A percentile compares a stretch with the other conserved stretches of the same genome.
These are phyloP conservation scores for Lophura nycthemera DNA, from an alignment of 2,113 vertebrate species.

Conservation along the genomic window DNA sequence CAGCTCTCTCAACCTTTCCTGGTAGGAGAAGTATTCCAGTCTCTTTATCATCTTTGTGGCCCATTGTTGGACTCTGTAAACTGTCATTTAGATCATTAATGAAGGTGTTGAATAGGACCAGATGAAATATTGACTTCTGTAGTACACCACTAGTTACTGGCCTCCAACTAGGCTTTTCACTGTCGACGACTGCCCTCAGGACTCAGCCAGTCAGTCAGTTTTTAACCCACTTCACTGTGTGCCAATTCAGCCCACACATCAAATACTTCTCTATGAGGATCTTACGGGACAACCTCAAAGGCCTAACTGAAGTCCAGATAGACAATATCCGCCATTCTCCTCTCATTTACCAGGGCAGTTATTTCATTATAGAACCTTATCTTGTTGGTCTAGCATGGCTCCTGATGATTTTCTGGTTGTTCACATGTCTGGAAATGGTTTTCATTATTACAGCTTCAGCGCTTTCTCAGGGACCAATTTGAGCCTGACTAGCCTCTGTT, in stretches of 20 bases:
- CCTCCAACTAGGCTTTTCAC: too few species aligned
- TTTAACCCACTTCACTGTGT: neutral
- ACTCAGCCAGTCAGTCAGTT: too few species aligned
- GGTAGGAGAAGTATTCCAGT: too few species aligned
- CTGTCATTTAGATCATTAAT: too few species aligned
- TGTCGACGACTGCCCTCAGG: too few species aligned
- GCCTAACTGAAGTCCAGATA: neutral
- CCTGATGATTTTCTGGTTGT: neutral
- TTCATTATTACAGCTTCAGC: neutral
- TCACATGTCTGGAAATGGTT: neutral
- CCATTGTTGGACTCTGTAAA: too few species aligned
- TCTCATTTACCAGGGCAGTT: neutral
- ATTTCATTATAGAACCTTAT: neutral
- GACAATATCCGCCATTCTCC: neutral
- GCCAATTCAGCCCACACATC: too few species aligned
- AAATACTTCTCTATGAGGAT: neutral
- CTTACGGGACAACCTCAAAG: neutral
- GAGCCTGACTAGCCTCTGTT: neutral
- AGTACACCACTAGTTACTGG: too few species aligned
- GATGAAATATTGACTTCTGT: too few species aligned
- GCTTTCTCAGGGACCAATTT: neutral
- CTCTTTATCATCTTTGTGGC: too few species aligned
- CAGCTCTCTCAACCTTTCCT: too few species aligned
- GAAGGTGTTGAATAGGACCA: too few species aligned
- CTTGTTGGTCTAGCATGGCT: neutral